Evolutionary conservation across 2,888 invertebrate genomes (phyloP).

Genomic region (Dynastes grantii): DNA sequence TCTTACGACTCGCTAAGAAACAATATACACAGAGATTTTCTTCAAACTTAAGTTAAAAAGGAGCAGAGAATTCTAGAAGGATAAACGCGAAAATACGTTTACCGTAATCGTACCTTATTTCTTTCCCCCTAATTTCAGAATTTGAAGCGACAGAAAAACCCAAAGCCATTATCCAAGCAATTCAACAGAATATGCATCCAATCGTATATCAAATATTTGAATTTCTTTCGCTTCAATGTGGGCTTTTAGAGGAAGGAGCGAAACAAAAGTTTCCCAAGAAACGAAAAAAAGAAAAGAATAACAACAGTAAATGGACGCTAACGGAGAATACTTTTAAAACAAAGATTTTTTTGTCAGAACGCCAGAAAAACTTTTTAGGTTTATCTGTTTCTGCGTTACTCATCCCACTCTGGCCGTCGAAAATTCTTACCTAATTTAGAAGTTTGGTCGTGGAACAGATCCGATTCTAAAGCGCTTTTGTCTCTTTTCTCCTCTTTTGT

Average conservation of each 20-base stretch:
- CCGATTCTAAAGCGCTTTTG: not conserved
- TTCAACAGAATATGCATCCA: not conserved
- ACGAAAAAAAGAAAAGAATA: not conserved
- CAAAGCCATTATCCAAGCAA: not conserved
- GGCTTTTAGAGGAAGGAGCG: not conserved
- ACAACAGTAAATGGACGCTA: slow-evolving; percentile 30
- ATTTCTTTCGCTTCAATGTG: slow-evolving; percentile 10
- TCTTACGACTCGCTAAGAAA: no score
- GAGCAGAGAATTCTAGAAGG: no score
- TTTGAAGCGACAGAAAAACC: not conserved
- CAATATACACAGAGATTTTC: no score
- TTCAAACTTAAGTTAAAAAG: no score
- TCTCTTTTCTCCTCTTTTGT: not conserved
- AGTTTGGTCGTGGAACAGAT: slow-evolving; percentile 10
- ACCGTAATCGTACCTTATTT: not conserved
- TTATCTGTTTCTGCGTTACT: slow-evolving; percentile 25
- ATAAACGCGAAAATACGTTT: no score
- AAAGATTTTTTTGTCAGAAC: slow-evolving; percentile 20
- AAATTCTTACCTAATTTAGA: slow-evolving; percentile 35
- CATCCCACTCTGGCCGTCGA: slow-evolving; percentile 8
- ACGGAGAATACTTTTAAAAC: slow-evolving; percentile 22
- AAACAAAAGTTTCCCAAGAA: not conserved
- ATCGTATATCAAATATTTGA: not conserved
- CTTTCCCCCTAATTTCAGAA: not conserved
- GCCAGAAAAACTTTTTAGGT: slow-evolving; percentile 18